phyloP scores from a whole-genome alignment of 2,797 vertebrate species.

The Champsocephalus gunnari region DNA sequence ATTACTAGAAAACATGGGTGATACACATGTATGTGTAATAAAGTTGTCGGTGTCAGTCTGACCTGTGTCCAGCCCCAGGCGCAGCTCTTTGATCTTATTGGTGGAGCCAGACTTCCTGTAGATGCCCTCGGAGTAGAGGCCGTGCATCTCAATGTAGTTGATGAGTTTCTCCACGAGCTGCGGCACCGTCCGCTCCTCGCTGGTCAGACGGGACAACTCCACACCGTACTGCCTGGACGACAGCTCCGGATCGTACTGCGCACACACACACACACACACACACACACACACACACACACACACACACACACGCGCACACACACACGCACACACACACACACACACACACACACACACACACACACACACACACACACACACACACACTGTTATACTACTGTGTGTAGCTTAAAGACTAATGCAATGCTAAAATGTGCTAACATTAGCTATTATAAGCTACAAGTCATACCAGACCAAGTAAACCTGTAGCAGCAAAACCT shows the following conservation, averaged over 20 bases:
- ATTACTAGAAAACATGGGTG: not conserved
- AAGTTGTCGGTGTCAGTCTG: not conserved
- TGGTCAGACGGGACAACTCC: slow-evolving; percentile 93
- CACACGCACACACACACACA: not conserved
- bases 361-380: slow-evolving; percentile 3
- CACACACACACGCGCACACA: slow-evolving; percentile 1
- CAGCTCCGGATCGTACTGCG: slow-evolving; percentile 92
- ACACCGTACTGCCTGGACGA: slow-evolving; percentile 93
- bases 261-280: slow-evolving; percentile 5
- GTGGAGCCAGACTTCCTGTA: slow-evolving; percentile 96
- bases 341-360: slow-evolving; percentile 5
- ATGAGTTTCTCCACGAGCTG: slow-evolving; percentile 95
- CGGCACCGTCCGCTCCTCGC: slow-evolving; percentile 91
- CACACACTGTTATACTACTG: not conserved
- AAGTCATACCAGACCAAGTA: not conserved
- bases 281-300: slow-evolving; percentile 7
- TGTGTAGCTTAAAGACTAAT: no score
- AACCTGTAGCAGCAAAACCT: not conserved
- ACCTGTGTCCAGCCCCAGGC: slow-evolving; percentile 94
- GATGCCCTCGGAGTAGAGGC: slow-evolving; percentile 96
- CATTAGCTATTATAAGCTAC: not conserved
- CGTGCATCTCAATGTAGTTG: slow-evolving; percentile 98
- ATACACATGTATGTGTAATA: not conserved
- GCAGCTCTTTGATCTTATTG: slow-evolving; percentile 97
- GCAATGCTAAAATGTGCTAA: not conserved